A percentile compares a stretch with the other conserved stretches of the same genome.
Conservation (phyloP, 2,113 vertebrate genomes). For the Antechinus stuartii region DNA sequence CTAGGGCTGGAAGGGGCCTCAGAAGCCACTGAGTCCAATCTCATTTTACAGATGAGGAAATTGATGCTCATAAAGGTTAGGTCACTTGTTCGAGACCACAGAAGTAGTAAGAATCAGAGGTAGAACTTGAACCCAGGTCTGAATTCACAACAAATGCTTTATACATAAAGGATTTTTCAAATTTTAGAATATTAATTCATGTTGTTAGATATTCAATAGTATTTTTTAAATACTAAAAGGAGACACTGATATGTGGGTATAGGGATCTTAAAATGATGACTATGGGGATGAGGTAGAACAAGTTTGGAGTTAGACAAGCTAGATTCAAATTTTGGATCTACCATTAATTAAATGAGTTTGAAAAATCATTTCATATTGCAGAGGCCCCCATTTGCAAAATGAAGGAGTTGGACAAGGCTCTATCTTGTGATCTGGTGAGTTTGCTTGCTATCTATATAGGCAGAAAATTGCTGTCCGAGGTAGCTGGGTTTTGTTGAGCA, state of each 20-base stretch:
- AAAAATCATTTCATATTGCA: neutral
- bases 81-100: neutral
- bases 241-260: neutral
- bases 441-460: neutral
- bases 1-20: neutral
- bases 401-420: neutral
- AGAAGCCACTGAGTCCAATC: neutral
- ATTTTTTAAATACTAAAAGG: neutral
- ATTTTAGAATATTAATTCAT: neutral
- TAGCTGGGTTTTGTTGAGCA: neutral
- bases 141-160: neutral
- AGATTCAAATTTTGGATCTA: neutral
- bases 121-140: neutral
- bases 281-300: neutral
- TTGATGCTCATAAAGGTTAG: neutral
- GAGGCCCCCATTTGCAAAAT: neutral
- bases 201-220: neutral
- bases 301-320: neutral
- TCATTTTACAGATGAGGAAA: neutral
- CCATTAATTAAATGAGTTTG: neutral
- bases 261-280: neutral
- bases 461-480: neutral
- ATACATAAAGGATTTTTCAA: neutral
- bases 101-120: neutral
- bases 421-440: neutral